A percentile compares a stretch with the other conserved stretches of the same genome.
These are phyloP conservation scores for Arizona elegans DNA, from an alignment of 2,113 vertebrate species.

Conservation along the genomic window DNA sequence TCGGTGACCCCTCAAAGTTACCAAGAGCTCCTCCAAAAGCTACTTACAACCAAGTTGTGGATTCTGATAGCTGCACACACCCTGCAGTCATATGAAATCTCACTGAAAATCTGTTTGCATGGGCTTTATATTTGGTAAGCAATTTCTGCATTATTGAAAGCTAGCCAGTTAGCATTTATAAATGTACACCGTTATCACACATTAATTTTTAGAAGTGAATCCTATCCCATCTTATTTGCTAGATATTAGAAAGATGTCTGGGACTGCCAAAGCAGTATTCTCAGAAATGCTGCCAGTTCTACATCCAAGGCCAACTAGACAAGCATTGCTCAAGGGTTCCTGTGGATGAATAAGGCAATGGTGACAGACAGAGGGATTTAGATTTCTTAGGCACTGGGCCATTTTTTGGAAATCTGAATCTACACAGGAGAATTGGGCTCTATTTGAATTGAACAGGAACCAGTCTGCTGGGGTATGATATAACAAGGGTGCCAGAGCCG, in stretches of 20 bases:
- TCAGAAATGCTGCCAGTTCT: background rate
- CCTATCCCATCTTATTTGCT: background rate
- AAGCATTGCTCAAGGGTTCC: background rate
- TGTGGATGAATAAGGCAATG: background rate
- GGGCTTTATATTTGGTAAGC: background rate
- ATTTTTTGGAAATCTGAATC: background rate
- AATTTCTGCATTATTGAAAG: background rate
- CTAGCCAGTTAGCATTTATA: background rate
- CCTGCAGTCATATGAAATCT: too few relatives aligned
- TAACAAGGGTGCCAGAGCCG: background rate
- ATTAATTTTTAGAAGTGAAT: background rate
- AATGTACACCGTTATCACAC: background rate
- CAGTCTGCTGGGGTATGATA: background rate
- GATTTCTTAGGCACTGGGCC: background rate
- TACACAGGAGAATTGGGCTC: background rate
- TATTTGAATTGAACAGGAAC: background rate
- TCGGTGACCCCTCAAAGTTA: too few relatives aligned
- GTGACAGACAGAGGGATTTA: background rate
- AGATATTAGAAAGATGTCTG: background rate
- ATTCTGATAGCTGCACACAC: too few relatives aligned
- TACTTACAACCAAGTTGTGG: too few relatives aligned
- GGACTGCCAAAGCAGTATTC: background rate
- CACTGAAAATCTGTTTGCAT: too few relatives aligned
- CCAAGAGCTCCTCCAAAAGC: too few relatives aligned
- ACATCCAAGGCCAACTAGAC: background rate